Evolutionary conservation across 2,113 vertebrate species (phyloP), one percentile per base, ranked within the genome.

Genomic region (Hystrix brachyura): DNA sequence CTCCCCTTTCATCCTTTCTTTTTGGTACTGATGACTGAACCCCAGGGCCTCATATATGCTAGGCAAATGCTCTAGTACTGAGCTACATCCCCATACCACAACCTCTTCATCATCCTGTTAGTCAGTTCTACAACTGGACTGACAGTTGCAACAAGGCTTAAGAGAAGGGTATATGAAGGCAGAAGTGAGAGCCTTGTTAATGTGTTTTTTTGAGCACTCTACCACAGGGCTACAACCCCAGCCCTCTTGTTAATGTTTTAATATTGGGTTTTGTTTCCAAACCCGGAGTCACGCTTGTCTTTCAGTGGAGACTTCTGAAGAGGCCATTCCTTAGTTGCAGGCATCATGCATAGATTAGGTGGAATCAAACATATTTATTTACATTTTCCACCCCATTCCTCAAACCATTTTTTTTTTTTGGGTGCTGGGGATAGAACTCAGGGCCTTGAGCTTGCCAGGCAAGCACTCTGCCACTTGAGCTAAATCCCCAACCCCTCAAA

Each of bases 281-380:
- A 91, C 81, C 80, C 71, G 53, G 76, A 95, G 95, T n/a, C 65
- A 80, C 15, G 80, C 57, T 57, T 83, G 29, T 80, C 60, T 96
- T 48, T 89, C 43, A 81, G 21, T 88, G 57, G 72, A 82, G 46
- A 82, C 81, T 89, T 92, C 55, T 72, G 51, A 48, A 74, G 21
- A 96, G 71, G 81, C 8, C 43, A 82, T n/a, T 84, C 51, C 29
- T 69, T 95, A 69, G n/a, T 87, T 87, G 84, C 51, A 97, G 81
- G 14, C 59, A 48, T 78, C n/a, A 55, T 55, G 4, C 57, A 38
- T 23, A 82, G 13, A 83, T 94, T 93, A 91, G 87, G 83, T 82
- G 10, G 53, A 87, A 67, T 82, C 74, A 86, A 83, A 59, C n/a
- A 71, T 62, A 29, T 72, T 72, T 38, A 82, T 9, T 55, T 71